A percentile compares a stretch with the other conserved stretches of the same genome.
These are phyloP conservation scores for Meloidogyne exigua DNA, from an alignment of 1,140 invertebrate species.

Conservation along the genomic window DNA sequence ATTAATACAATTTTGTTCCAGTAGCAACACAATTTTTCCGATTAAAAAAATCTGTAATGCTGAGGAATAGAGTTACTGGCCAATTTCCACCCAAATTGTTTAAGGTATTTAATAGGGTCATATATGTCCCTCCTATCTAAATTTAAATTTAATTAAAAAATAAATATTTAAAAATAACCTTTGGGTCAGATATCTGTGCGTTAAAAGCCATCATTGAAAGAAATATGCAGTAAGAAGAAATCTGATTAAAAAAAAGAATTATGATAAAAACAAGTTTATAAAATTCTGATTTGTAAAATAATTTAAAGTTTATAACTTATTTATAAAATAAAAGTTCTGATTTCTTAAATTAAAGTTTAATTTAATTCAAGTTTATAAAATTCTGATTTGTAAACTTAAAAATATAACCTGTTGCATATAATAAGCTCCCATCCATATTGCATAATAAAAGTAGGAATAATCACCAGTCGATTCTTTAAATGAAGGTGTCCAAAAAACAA, in stretches of 20 bases:
- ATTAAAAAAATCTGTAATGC: conserved; percentile 76
- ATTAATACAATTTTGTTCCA: conserved; percentile 41
- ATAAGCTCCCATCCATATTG: conserved; percentile 76
- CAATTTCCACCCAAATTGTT: conserved; percentile 94
- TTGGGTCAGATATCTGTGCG: conserved; percentile 81
- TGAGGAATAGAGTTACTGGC: conserved; percentile 86
- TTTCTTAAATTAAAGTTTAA: not conserved
- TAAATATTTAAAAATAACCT: conserved; percentile 42
- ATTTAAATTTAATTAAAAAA: not conserved
- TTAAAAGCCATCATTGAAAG: conserved; percentile 71
- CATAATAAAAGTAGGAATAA: conserved; percentile 78
- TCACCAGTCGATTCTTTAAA: conserved; percentile 69
- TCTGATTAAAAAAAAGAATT: conserved; percentile 49
- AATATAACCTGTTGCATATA: conserved; percentile 73
- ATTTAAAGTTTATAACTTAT: too few species aligned
- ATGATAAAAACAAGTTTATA: not conserved
- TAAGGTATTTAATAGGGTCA: conserved; percentile 96
- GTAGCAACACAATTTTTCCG: conserved; percentile 59
- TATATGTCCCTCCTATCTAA: conserved; percentile 91
- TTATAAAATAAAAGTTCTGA: not conserved
- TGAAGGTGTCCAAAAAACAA: conserved; percentile 81
- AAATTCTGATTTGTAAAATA: not conserved
- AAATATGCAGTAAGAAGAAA: conserved; percentile 76
- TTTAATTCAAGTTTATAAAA: not conserved
- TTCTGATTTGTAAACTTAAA: not conserved